Conservation (phyloP, 2,888 invertebrate species). For the Margaritifera margaritifera region DNA sequence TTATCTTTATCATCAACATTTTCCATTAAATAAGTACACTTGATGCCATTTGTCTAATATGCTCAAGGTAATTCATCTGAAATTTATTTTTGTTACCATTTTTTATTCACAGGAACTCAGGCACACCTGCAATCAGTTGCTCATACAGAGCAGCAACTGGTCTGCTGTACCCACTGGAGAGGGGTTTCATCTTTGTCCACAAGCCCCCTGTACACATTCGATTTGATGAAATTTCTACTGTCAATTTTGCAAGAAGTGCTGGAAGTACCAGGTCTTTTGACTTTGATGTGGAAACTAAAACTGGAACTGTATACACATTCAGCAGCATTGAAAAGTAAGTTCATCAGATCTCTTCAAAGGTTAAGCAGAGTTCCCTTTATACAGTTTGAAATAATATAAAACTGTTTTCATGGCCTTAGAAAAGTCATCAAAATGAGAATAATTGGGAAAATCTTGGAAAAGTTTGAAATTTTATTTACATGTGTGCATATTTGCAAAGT, state of each 20-base stretch:
- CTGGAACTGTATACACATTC: conserved; percentile 91
- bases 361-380: not conserved
- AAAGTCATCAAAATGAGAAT: not conserved
- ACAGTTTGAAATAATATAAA: not conserved
- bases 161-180: conserved; percentile 95
- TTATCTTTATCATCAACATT: too few relatives aligned
- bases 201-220: conserved; percentile 98
- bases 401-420: not conserved
- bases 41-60: not conserved
- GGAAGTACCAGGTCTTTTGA: conserved; percentile 80
- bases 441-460: not conserved
- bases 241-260: conserved; percentile 96
- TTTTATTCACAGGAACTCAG: conserved; percentile 79
- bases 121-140: conserved; percentile 92
- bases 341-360: not conserved
- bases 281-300: conserved; percentile 84
- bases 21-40: too few relatives aligned
- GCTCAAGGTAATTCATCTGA: not conserved
- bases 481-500: not conserved
- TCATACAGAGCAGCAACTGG: conserved; percentile 99
- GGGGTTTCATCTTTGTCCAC: conserved; percentile 98
- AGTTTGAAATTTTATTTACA: not conserved
- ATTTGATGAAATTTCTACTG: conserved; percentile 94
- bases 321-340: conserved; percentile 93
- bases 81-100: conserved; percentile 4